phyloP scores from a whole-genome alignment of 2,888 invertebrate genomes.

The Belgica antarctica region DNA sequence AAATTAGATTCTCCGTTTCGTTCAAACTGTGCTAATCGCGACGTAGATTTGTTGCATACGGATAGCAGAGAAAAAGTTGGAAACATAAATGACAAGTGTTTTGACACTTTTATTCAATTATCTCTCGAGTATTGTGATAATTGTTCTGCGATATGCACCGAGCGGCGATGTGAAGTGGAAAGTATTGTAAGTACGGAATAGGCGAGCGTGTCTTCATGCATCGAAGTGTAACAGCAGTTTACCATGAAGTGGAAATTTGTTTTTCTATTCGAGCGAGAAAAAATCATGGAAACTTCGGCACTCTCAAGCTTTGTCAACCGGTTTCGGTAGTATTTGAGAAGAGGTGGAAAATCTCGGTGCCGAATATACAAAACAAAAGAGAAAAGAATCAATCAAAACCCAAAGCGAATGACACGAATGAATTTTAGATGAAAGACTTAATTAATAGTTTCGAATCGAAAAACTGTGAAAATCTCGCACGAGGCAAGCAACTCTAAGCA shows the following conservation, averaged over 20 bases:
- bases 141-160: constrained; percentile 36
- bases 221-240: neutral
- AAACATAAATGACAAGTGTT: constrained; percentile 41
- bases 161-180: neutral
- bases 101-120: constrained; percentile 44
- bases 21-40: neutral
- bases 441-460: constrained; percentile 21
- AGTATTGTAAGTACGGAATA: constrained; percentile 9
- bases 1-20: neutral
- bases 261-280: neutral
- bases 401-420: constrained; percentile 21
- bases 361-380: neutral
- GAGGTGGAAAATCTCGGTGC: neutral
- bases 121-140: constrained; percentile 30
- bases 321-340: neutral
- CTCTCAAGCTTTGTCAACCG: neutral
- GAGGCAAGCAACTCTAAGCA: too few relatives aligned
- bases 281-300: neutral
- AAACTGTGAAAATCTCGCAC: neutral
- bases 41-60: constrained; percentile 18
- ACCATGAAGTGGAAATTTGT: neutral
- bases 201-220: neutral
- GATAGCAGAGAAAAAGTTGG: constrained; percentile 17
- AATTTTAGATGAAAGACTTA: constrained; percentile 37
- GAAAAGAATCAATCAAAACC: constrained; percentile 36